A percentile compares a stretch with the other conserved stretches of the same genome.
Conservation (phyloP, 92 coral and sea anemone genomes). For the Phymanthus crucifer region DNA sequence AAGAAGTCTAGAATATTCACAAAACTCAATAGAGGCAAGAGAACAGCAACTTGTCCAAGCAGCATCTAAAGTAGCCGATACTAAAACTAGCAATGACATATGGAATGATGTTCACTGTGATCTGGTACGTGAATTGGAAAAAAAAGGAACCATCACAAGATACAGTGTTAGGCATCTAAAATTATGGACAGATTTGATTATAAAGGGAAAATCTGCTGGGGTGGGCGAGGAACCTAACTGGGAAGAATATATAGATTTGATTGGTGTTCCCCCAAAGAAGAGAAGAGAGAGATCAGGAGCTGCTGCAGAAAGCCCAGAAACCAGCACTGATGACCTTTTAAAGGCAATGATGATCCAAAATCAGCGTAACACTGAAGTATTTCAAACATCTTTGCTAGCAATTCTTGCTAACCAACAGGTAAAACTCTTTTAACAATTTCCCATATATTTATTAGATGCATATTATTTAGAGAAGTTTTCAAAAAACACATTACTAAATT, state of each 20-base stretch:
- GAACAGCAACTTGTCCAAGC: slow-evolving; percentile 37
- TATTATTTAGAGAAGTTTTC: too few species aligned
- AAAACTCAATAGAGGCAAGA: slow-evolving; percentile 12
- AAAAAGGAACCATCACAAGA: slow-evolving; percentile 31
- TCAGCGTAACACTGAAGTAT: slow-evolving; percentile 15
- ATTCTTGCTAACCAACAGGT: slow-evolving; percentile 25
- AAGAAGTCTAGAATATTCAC: slow-evolving; percentile 9
- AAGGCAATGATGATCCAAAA: slow-evolving; percentile 15
- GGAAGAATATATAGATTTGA: slow-evolving; percentile 25
- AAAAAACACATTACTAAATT: too few species aligned
- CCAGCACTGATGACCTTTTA: not conserved
- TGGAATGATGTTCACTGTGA: slow-evolving; percentile 45
- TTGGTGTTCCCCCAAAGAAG: slow-evolving; percentile 32
- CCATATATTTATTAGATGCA: not conserved
- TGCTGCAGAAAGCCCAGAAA: not conserved
- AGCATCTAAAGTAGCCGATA: not conserved
- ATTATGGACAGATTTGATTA: slow-evolving; percentile 48
- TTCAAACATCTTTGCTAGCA: slow-evolving; percentile 43
- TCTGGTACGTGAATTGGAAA: slow-evolving; percentile 46
- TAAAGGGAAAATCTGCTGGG: slow-evolving; percentile 34
- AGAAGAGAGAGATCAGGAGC: not conserved
- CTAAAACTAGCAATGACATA: slow-evolving; percentile 6
- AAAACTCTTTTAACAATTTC: not conserved
- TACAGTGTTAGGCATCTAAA: slow-evolving; percentile 51
- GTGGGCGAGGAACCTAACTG: slow-evolving; percentile 28